Percentiles rank a stretch among this genome's conserved stretches.
phyloP scores from a whole-genome alignment of 2,797 vertebrate species.

The Thripadectes ignobilis region DNA sequence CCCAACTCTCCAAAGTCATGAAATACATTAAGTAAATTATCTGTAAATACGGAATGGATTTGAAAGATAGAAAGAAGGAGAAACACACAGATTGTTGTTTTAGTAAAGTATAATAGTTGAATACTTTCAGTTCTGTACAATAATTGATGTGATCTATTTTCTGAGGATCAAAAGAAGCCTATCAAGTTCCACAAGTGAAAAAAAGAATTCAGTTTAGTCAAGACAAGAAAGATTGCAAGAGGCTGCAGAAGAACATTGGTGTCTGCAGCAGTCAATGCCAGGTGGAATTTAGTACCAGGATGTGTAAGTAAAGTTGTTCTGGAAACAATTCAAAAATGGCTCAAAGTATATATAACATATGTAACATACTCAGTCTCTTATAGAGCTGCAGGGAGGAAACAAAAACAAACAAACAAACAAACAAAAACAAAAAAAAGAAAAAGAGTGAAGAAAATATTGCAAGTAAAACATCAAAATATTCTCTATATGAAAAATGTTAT shows the following conservation, averaged over 20 bases:
- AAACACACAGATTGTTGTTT: neutral
- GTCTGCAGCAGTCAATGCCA: neutral
- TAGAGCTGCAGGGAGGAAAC: too few relatives aligned
- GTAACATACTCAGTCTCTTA: too few relatives aligned
- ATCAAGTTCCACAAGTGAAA: neutral
- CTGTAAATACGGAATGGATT: neutral
- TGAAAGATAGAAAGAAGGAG: neutral
- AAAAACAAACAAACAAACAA: too few relatives aligned
- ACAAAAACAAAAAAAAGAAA: too few relatives aligned
- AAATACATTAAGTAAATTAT: neutral
- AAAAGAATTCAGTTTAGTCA: neutral
- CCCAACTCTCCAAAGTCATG: accelerated
- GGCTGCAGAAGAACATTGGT: too few relatives aligned
- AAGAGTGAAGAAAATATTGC: neutral
- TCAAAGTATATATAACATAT: too few relatives aligned
- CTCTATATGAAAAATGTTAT: neutral
- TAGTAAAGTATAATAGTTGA: neutral
- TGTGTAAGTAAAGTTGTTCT: too few relatives aligned
- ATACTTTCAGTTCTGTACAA: neutral
- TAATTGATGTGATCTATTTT: neutral
- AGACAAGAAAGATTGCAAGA: too few relatives aligned
- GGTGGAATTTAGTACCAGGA: neutral
- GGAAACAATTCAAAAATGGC: too few relatives aligned
- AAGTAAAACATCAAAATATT: neutral
- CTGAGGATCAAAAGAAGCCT: neutral